phyloP scores from a whole-genome alignment of 2,888 invertebrate species.

The Nemapogon koenigi region DNA sequence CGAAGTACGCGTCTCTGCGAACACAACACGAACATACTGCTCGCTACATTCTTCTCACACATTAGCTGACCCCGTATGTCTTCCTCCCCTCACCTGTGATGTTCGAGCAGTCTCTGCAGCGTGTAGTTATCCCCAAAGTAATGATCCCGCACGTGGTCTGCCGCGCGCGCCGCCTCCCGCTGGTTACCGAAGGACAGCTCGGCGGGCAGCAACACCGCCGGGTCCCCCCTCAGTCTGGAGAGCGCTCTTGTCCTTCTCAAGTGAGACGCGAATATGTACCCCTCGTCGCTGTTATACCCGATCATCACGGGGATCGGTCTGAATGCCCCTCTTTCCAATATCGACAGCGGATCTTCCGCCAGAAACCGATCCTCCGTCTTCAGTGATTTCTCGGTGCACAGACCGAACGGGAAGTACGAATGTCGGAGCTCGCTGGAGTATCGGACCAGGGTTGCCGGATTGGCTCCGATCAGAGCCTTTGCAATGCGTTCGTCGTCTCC shows the following conservation, averaged over 20 bases:
- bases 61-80: too few species aligned
- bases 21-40: too few species aligned
- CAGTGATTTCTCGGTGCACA: slow-evolving; percentile 29
- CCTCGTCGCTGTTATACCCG: slow-evolving; percentile 46
- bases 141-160: slow-evolving; percentile 29
- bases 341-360: slow-evolving; percentile 31
- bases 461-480: slow-evolving; percentile 22
- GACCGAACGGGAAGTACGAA: slow-evolving; percentile 42
- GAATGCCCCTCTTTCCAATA: slow-evolving; percentile 25
- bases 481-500: slow-evolving; percentile 17
- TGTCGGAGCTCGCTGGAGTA: slow-evolving; percentile 27
- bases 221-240: slow-evolving; percentile 22
- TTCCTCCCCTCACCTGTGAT: slow-evolving; percentile 42
- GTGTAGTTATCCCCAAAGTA: slow-evolving; percentile 36
- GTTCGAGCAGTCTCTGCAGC: slow-evolving; percentile 30
- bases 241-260: slow-evolving; percentile 26
- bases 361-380: slow-evolving; percentile 37
- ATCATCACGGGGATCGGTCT: slow-evolving; percentile 37
- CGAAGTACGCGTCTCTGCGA: slow-evolving; percentile 50
- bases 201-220: slow-evolving; percentile 32
- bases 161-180: slow-evolving; percentile 28
- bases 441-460: slow-evolving; percentile 25
- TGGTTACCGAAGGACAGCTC: slow-evolving; percentile 34
- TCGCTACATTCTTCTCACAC: too few species aligned
- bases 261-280: slow-evolving; percentile 37